Conservation (phyloP, 1,140 invertebrate genomes). For the Polyergus mexicanus region DNA sequence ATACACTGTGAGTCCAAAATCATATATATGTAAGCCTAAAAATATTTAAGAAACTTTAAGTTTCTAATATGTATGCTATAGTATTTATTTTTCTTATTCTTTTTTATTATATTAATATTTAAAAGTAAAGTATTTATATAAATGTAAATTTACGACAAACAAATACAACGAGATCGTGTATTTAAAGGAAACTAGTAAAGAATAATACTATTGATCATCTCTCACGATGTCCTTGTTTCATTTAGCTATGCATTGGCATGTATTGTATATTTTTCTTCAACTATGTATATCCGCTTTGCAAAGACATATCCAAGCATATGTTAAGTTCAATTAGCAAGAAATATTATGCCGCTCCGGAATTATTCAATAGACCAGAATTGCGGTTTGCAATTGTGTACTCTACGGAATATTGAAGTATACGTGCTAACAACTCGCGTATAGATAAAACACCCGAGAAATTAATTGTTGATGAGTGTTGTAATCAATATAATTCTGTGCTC, state of each 20-base stretch:
- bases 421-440: constrained; percentile 23
- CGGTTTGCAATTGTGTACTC: constrained; percentile 39
- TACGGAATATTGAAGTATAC: constrained; percentile 42
- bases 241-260: background rate
- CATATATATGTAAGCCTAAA: background rate
- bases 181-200: constrained; percentile 6
- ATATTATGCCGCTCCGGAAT: constrained; percentile 36
- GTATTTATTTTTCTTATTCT: constrained; percentile 21
- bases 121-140: background rate
- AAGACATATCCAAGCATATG: background rate
- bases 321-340: constrained; percentile 42
- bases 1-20: background rate
- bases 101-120: constrained; percentile 19
- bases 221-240: background rate
- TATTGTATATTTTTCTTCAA: background rate
- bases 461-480: constrained; percentile 69
- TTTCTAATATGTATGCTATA: background rate
- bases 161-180: background rate
- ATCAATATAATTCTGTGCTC: constrained; percentile 59
- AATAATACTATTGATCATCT: constrained; percentile 5
- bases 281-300: background rate
- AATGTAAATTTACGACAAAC: background rate
- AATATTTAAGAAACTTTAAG: background rate
- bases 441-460: constrained; percentile 66
- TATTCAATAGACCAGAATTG: constrained; percentile 38